Evolutionary conservation across 2,888 invertebrate species (phyloP), one percentile per base, ranked within the genome.

Genomic region (Sphaerophoria taeniata): DNA sequence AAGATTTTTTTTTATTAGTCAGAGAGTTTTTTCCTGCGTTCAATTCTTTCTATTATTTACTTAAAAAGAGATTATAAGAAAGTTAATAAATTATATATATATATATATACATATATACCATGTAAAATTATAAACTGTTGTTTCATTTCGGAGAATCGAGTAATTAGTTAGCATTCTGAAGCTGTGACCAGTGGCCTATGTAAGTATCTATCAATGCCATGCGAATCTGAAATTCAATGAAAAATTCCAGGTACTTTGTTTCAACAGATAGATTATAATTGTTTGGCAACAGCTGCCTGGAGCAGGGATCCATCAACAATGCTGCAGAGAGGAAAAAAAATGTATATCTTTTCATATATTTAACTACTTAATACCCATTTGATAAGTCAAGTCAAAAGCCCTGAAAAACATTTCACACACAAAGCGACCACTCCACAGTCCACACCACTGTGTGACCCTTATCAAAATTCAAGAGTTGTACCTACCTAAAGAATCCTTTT

Each of bases 21-120:
- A 75, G 65, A 79, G 24, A 39, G 53, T 67, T 67, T 58, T 39
- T 76, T 84, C 70, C 45, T 2, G 14, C 14, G 55, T 58, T 58
- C 11, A 0, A 0, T 74, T 56, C 49, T 47, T 69, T 61, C 7
- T 61, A 33, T 69, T 65, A 47, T 67, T 65, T 53, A 60, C n/a
- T 51, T 55, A 56, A 74, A 56, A 55, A 83, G 65, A 79, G 65
- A 79, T 72, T 73, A 81, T 73, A 79, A 77, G 75, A 87, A 77
- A 84, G 77, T 80, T 80, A 80, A 83, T 11, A 77, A 77, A 81
- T 79, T 72, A 80, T 89, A 89, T 88, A 89, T 88, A 89, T 87
- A 87, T 82, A 71, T 81, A 86, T 75, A 86, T 84, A 79, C 88
- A 89, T 60, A 69, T 69, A 87, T 63, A 86, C 83, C 72, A 87